Evolutionary conservation across 2,888 invertebrate genomes (phyloP).

Genomic region (Dolichomitus sp.): DNA sequence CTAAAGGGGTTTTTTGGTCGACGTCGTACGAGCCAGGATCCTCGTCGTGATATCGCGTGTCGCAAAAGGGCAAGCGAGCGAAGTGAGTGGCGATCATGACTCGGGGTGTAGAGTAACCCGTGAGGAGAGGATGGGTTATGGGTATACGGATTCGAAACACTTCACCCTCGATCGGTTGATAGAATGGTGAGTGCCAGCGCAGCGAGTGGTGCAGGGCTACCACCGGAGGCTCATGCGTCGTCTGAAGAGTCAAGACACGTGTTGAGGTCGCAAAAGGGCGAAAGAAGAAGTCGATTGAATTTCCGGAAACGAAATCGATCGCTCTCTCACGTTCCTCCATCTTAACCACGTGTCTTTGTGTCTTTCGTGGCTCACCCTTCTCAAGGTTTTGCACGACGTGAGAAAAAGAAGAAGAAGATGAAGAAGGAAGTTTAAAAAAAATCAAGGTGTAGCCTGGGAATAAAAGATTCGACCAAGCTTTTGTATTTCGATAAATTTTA

Average conservation of each 20-base stretch:
- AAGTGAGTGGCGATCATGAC: conserved; percentile 70
- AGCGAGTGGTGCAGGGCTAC: conserved; percentile 10
- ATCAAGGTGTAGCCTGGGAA: neutral
- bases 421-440: neutral
- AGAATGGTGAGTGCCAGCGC: conserved; percentile 14
- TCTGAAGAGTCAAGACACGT: conserved; percentile 48
- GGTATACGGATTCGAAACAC: conserved; percentile 50
- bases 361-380: conserved; percentile 16
- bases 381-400: conserved; percentile 37
- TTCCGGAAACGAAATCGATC: conserved; percentile 80
- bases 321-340: conserved; percentile 42
- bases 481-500: conserved; percentile 16
- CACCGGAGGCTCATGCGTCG: conserved; percentile 15
- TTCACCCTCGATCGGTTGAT: conserved; percentile 59
- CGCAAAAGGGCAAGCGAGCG: conserved; percentile 65
- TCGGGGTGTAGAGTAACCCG: conserved; percentile 75
- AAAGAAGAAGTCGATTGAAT: conserved; percentile 76
- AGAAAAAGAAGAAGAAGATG: conserved; percentile 8
- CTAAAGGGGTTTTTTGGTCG: conserved; percentile 35
- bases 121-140: conserved; percentile 55
- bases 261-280: conserved; percentile 60
- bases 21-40: conserved; percentile 37
- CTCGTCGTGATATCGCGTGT: conserved; percentile 72
- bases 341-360: conserved; percentile 1
- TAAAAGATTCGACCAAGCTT: neutral